These are phyloP conservation scores for Calyptomena viridis DNA, from an alignment of 2,113 vertebrate genomes.

Conservation along the genomic window DNA sequence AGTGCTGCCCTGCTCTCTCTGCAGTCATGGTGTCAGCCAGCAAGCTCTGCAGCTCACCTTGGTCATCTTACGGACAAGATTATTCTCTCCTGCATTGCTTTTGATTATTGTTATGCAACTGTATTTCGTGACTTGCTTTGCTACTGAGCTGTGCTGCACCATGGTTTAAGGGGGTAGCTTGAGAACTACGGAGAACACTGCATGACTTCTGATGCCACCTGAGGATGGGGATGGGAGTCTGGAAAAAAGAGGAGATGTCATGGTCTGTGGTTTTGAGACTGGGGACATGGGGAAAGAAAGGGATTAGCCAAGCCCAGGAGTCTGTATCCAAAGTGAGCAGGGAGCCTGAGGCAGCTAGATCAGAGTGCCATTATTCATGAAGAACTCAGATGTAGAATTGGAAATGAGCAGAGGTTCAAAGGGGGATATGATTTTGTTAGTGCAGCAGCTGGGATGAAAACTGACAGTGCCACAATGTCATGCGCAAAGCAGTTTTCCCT, in stretches of 20 bases:
- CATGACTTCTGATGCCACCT: background rate
- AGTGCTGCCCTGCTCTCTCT: background rate
- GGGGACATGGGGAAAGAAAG: background rate
- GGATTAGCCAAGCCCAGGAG: background rate
- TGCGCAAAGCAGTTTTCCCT: fast-evolving
- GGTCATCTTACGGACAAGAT: background rate
- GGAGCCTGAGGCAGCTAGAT: background rate
- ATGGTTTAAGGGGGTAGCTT: background rate
- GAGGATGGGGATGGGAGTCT: background rate
- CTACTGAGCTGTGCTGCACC: background rate
- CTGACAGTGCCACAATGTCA: background rate
- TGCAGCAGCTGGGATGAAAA: background rate
- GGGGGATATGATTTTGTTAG: background rate
- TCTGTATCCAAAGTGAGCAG: background rate
- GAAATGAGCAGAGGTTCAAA: background rate
- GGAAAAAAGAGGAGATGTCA: background rate
- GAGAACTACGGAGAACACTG: background rate
- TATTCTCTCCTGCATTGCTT: background rate
- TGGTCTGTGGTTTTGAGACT: background rate
- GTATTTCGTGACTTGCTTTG: background rate
- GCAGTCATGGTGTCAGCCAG: background rate
- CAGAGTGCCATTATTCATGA: constrained; percentile 18
- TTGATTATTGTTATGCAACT: background rate
- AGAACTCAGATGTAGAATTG: background rate
- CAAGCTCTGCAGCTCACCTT: background rate